phyloP scores from a whole-genome alignment of 2,797 vertebrate genomes.

The Takifugu ocellatus region DNA sequence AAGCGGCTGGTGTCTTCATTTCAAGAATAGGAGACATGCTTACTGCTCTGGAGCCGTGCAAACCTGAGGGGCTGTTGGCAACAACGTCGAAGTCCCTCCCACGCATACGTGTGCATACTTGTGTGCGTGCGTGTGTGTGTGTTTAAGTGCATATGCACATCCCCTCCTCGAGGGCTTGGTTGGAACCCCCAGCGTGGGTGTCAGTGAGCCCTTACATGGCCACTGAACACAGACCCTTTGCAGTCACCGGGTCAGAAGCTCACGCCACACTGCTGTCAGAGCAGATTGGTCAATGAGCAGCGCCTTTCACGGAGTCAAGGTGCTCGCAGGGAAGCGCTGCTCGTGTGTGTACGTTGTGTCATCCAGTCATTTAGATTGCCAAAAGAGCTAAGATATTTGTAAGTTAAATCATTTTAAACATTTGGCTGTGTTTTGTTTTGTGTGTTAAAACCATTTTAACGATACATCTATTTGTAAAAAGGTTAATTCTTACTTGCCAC shows the following conservation, averaged over 20 bases:
- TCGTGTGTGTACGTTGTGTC: conserved; percentile 9
- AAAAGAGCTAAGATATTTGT: conserved; percentile 18
- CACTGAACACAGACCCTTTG: conserved; percentile 70
- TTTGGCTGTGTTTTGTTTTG: neutral
- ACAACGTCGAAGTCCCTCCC: conserved; percentile 14
- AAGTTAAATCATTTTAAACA: conserved; percentile 12
- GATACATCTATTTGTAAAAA: conserved; percentile 14
- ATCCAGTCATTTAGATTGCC: conserved; percentile 16
- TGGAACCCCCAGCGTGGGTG: conserved; percentile 51
- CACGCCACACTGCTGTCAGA: conserved; percentile 70
- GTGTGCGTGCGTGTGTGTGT: conserved; percentile 1
- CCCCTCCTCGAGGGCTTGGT: conserved; percentile 56
- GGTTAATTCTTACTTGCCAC: conserved; percentile 30
- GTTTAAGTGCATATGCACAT: conserved; percentile 24
- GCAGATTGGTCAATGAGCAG: conserved; percentile 69
- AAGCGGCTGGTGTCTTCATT: conserved; percentile 45
- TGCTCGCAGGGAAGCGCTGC: conserved; percentile 41
- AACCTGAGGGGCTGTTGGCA: conserved; percentile 54
- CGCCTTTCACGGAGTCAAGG: conserved; percentile 53
- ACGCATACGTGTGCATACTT: neutral
- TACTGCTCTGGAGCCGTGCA: conserved; percentile 54
- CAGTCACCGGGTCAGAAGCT: conserved; percentile 70
- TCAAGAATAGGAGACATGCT: conserved; percentile 54
- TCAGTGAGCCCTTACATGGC: conserved; percentile 70
- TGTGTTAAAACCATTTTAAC: conserved; percentile 2